Evolutionary conservation across 2,888 invertebrate species (phyloP).

Genomic region (Tethea ocularis): DNA sequence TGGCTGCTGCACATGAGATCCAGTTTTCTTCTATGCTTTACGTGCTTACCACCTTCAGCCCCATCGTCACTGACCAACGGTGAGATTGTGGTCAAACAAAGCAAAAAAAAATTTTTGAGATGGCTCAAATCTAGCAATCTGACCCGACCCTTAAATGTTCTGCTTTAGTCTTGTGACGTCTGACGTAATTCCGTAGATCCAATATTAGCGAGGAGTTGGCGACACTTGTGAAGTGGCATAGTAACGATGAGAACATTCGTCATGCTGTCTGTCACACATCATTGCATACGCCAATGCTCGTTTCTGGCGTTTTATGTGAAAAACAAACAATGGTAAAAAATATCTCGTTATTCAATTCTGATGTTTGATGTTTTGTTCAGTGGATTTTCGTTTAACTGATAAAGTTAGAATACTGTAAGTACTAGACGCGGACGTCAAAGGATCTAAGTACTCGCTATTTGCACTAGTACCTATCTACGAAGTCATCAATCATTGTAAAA

Average conservation of each 20-base stretch:
- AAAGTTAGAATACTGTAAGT: not conserved
- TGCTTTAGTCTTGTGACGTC: conserved; percentile 33
- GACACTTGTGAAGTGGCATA: conserved; percentile 10
- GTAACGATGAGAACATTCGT: conserved; percentile 32
- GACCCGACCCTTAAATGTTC: conserved; percentile 16
- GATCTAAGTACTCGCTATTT: not conserved
- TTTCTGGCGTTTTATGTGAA: conserved; percentile 1
- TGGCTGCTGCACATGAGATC: too few relatives aligned
- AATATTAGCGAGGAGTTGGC: conserved; percentile 17
- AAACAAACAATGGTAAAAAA: not conserved
- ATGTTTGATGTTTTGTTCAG: not conserved
- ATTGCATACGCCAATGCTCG: conserved; percentile 16
- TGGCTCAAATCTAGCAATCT: conserved; percentile 7
- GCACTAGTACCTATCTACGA: too few relatives aligned
- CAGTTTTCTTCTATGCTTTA: too few relatives aligned
- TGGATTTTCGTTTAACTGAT: too few relatives aligned
- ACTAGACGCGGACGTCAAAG: not conserved
- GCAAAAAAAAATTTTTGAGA: not conserved
- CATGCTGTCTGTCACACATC: conserved; percentile 41
- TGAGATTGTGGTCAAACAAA: too few relatives aligned
- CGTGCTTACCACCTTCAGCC: too few relatives aligned
- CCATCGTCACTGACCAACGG: too few relatives aligned
- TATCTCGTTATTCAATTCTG: not conserved
- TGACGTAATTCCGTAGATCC: conserved; percentile 29
- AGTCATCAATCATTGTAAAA: conserved; percentile 7